Evolutionary conservation across 2,888 invertebrate genomes (phyloP).

Genomic region (Adelphocoris suturalis): DNA sequence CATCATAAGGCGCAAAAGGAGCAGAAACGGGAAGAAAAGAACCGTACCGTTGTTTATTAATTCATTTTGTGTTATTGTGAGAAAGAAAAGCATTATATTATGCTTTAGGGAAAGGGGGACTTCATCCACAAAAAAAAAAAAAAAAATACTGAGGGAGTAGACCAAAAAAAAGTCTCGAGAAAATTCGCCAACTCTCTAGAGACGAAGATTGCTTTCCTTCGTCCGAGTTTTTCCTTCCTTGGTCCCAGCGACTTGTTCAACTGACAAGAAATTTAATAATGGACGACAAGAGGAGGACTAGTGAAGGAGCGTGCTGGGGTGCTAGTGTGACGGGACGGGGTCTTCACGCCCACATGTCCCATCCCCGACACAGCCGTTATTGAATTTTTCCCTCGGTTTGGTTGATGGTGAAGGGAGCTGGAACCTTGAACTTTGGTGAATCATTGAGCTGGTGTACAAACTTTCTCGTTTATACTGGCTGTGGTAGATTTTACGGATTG

Average conservation of each 20-base stretch:
- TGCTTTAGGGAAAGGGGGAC: background rate
- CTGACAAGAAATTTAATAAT: constrained; percentile 69
- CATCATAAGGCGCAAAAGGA: background rate
- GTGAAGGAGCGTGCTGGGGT: constrained; percentile 21
- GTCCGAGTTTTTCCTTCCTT: constrained; percentile 52
- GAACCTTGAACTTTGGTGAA: background rate
- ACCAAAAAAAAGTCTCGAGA: background rate
- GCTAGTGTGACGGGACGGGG: constrained; percentile 20
- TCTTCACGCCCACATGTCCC: constrained; percentile 43
- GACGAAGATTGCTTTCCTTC: constrained; percentile 49
- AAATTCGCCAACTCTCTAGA: constrained; percentile 40
- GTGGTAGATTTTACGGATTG: too few species aligned
- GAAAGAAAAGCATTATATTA: constrained; percentile 12
- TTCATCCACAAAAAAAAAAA: background rate
- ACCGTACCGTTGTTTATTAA: constrained; percentile 19
- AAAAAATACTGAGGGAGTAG: background rate
- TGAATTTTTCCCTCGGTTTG: constrained; percentile 43
- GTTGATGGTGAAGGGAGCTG: background rate
- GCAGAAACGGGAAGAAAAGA: background rate
- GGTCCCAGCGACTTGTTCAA: constrained; percentile 56
- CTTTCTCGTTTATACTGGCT: too few species aligned
- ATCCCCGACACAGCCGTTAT: constrained; percentile 19
- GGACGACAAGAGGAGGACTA: constrained; percentile 56
- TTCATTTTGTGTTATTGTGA: constrained; percentile 31
- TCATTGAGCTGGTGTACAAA: constrained; percentile 1